Conservation (phyloP, 2,797 vertebrate genomes). For the Parauchenoglanis ngamensis region DNA sequence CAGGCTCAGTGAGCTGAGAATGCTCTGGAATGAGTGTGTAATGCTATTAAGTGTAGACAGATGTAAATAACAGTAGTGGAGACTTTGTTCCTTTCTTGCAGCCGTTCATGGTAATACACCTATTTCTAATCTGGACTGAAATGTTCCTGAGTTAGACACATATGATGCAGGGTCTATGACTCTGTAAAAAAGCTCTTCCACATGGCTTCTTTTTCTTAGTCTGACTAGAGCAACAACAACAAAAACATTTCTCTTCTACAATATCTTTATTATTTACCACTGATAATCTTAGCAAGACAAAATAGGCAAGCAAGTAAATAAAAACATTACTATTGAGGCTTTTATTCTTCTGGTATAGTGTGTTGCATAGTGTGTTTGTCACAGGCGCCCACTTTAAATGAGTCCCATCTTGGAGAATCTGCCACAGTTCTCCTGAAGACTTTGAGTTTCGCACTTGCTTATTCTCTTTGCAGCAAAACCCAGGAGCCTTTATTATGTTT, state of each 20-base stretch:
- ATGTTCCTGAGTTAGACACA: not conserved
- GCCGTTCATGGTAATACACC: slow-evolving; percentile 63
- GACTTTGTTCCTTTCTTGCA: slow-evolving; percentile 17
- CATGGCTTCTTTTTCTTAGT: not conserved
- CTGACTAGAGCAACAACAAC: not conserved
- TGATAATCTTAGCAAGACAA: slow-evolving; percentile 63
- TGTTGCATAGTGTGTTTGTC: slow-evolving; percentile 23
- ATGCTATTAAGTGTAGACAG: slow-evolving; percentile 56
- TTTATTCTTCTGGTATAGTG: slow-evolving; percentile 50
- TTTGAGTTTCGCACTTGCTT: too few species aligned
- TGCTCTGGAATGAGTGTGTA: slow-evolving; percentile 37
- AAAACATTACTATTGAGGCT: slow-evolving; percentile 37
- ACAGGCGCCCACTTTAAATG: not conserved
- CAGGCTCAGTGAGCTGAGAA: slow-evolving; percentile 51
- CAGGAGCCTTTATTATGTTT: too few species aligned
- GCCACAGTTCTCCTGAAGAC: too few species aligned
- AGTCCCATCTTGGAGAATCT: too few species aligned
- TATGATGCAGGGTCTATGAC: not conserved
- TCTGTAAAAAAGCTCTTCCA: not conserved
- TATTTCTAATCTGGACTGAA: slow-evolving; percentile 19
- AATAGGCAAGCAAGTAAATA: slow-evolving; percentile 37
- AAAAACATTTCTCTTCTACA: too few species aligned
- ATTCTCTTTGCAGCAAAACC: too few species aligned
- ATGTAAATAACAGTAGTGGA: slow-evolving; percentile 62
- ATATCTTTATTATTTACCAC: slow-evolving; percentile 58